phyloP scores from a whole-genome alignment of 2,113 vertebrate species.

The Chaenocephalus aceratus region DNA sequence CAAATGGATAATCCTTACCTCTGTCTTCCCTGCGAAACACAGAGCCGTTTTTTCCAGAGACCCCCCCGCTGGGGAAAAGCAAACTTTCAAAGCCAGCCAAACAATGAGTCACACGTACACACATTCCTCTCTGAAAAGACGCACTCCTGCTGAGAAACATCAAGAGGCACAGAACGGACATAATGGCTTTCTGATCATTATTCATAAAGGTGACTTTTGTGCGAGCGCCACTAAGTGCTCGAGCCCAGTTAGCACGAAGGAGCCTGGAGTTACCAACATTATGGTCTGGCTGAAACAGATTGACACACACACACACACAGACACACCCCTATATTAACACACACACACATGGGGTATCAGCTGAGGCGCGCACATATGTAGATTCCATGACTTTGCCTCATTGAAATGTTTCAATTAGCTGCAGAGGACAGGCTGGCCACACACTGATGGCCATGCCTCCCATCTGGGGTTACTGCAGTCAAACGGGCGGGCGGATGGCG shows the following conservation, averaged over 20 bases:
- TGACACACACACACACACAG: constrained; percentile 30
- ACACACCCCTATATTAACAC: constrained; percentile 1
- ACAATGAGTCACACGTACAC: constrained; percentile 68
- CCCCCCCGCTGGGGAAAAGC: constrained; percentile 51
- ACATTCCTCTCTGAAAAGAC: constrained; percentile 56
- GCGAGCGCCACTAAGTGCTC: constrained; percentile 54
- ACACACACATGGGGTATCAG: constrained; percentile 9
- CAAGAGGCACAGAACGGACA: constrained; percentile 62
- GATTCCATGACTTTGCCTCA: constrained; percentile 51
- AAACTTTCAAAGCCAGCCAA: constrained; percentile 74
- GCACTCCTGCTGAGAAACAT: constrained; percentile 63
- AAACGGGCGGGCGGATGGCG: constrained; percentile 52
- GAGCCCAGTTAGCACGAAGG: constrained; percentile 31
- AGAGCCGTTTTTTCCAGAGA: constrained; percentile 53
- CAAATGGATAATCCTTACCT: constrained; percentile 62
- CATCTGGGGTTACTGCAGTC: constrained; percentile 74
- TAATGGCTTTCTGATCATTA: constrained; percentile 77
- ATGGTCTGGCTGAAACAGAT: constrained; percentile 57
- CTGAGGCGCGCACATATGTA: constrained; percentile 48
- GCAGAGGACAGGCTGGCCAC: constrained; percentile 70
- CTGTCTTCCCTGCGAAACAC: constrained; percentile 64
- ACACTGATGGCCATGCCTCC: constrained; percentile 68
- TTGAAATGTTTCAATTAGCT: constrained; percentile 76
- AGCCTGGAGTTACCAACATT: constrained; percentile 63
- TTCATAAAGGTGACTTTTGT: constrained; percentile 77